Percentiles rank a stretch among this genome's conserved stretches.
Evolutionary conservation across 2,888 invertebrate species (phyloP).

Genomic region (Oxystoma pomonae): DNA sequence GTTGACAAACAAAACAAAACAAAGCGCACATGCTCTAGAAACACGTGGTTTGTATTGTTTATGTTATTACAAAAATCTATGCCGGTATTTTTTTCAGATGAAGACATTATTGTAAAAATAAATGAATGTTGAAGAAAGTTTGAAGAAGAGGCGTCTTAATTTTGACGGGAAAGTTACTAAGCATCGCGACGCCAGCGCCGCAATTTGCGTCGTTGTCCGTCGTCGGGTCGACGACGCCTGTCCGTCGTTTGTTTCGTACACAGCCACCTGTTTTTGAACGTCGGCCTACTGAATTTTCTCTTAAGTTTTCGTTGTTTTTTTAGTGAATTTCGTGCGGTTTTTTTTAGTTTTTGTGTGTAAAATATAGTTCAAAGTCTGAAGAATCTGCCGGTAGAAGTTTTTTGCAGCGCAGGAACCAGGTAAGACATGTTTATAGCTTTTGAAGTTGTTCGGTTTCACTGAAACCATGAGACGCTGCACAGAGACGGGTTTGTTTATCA

Average conservation of each 20-base stretch:
- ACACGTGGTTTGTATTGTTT: neutral
- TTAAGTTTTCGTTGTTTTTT: slow-evolving; percentile 28
- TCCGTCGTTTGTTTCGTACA: slow-evolving; percentile 28
- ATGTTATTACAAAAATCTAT: neutral
- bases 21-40: neutral
- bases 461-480: no score
- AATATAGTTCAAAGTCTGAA: no score
- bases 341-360: slow-evolving; percentile 14
- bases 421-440: no score
- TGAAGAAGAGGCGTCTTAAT: neutral
- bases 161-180: slow-evolving; percentile 32
- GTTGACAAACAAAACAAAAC: neutral
- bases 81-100: neutral
- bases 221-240: slow-evolving; percentile 42
- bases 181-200: slow-evolving; percentile 50
- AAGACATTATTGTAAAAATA: no score
- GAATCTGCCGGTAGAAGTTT: no score
- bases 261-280: slow-evolving; percentile 43
- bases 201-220: slow-evolving; percentile 49
- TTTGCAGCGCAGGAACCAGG: no score
- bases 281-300: slow-evolving; percentile 34
- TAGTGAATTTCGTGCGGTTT: slow-evolving; percentile 22
- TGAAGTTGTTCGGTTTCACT: no score
- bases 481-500: no score
- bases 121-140: no score